phyloP scores from a whole-genome alignment of 2,113 vertebrate species.

The Phrynosoma platyrhinos region DNA sequence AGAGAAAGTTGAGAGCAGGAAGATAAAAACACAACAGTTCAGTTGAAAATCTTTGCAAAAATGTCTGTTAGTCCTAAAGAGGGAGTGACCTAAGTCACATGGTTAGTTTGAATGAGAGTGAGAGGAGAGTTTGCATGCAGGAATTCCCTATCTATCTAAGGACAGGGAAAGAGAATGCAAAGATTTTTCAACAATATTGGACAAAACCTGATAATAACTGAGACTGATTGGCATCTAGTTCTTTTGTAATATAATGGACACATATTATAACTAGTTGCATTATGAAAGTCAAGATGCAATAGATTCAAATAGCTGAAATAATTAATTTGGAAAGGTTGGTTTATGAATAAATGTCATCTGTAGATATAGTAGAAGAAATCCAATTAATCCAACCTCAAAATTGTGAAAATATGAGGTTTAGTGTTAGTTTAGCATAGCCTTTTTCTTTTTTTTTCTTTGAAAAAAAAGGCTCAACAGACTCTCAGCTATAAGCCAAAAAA shows the following conservation, averaged over 20 bases:
- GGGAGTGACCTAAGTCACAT: too few relatives aligned
- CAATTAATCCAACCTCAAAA: background rate
- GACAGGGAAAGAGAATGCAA: too few relatives aligned
- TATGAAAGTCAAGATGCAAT: background rate
- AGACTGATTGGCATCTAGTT: background rate
- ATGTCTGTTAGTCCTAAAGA: too few relatives aligned
- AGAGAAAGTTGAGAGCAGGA: too few relatives aligned
- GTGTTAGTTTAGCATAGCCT: background rate
- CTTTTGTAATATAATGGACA: too few relatives aligned
- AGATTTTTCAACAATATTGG: too few relatives aligned
- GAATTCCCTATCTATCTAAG: too few relatives aligned
- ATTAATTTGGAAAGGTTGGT: background rate
- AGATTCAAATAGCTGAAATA: background rate
- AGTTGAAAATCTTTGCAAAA: too few relatives aligned
- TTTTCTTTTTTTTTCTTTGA: background rate
- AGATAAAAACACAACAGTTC: too few relatives aligned
- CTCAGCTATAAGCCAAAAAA: slow-evolving; percentile 24
- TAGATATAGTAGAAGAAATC: background rate
- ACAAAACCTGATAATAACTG: background rate
- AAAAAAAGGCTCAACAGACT: background rate
- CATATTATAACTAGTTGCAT: background rate
- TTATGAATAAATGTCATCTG: background rate
- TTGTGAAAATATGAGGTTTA: background rate
- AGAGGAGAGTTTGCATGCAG: too few relatives aligned
- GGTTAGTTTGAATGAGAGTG: too few relatives aligned